Conservation (phyloP, 2,797 vertebrate genomes). For the Micrastur ruficollis region DNA sequence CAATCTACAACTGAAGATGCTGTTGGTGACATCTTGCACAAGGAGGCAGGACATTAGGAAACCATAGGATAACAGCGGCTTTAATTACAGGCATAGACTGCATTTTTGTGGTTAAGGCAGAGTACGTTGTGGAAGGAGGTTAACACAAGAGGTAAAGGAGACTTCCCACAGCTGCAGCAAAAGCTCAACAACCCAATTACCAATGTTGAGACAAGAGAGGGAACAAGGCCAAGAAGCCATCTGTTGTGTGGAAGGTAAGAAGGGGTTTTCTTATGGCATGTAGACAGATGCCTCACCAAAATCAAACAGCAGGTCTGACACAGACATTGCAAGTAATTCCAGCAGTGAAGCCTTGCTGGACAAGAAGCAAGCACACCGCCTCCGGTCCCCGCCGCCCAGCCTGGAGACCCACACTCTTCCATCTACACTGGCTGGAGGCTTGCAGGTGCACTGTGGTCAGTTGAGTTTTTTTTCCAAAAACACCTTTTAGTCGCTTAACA, state of each 20-base stretch:
- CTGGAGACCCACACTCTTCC: not conserved
- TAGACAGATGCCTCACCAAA: not conserved
- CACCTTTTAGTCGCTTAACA: not conserved
- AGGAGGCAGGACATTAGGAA: not conserved
- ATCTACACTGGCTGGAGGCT: not conserved
- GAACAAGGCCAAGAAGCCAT: not conserved
- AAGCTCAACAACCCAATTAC: not conserved
- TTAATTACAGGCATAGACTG: not conserved
- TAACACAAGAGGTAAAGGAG: not conserved
- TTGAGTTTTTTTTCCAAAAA: not conserved
- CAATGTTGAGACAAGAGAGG: rapidly evolving
- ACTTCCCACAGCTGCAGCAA: not conserved
- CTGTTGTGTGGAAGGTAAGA: not conserved
- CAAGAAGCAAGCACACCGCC: not conserved
- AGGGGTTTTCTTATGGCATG: rapidly evolving
- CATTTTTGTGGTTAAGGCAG: not conserved
- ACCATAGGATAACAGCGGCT: not conserved
- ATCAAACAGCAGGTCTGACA: not conserved
- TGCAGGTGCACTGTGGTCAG: not conserved
- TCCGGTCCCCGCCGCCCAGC: not conserved
- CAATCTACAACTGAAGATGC: not conserved
- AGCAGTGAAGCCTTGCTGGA: not conserved
- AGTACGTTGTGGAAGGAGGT: not conserved
- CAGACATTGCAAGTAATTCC: not conserved
- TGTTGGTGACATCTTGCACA: not conserved